Percentiles rank a stretch among this genome's conserved stretches.
These are phyloP conservation scores for Orestias chungarensis DNA, from an alignment of 2,797 vertebrate species.

Conservation along the genomic window DNA sequence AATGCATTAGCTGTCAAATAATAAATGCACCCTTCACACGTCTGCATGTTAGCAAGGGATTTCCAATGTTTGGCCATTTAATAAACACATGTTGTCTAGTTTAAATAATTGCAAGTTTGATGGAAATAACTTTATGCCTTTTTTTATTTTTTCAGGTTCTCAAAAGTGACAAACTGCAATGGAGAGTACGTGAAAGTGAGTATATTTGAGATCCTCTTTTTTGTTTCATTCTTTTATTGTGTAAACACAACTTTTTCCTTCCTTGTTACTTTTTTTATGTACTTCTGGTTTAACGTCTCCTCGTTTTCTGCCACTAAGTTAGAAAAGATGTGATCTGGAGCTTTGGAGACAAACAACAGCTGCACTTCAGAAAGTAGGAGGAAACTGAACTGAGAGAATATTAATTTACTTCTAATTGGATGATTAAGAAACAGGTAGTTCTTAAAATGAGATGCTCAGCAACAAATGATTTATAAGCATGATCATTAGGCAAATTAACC, in stretches of 20 bases:
- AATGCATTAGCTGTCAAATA: neutral
- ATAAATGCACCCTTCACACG: neutral
- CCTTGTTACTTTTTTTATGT: neutral
- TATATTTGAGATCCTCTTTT: neutral
- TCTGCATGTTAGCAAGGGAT: neutral
- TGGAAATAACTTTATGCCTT: neutral
- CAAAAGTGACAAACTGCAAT: constrained; percentile 41
- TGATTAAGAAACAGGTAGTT: neutral
- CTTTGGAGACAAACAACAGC: neutral
- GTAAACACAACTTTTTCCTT: neutral
- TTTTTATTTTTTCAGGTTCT: constrained; percentile 48
- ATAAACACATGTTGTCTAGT: neutral
- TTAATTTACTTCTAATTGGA: constrained; percentile 49
- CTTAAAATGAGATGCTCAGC: no score
- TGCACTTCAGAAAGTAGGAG: constrained; percentile 9
- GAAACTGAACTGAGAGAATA: constrained; percentile 38
- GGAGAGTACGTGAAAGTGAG: constrained; percentile 78
- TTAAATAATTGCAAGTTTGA: neutral
- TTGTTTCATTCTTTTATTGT: neutral
- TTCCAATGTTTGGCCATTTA: neutral
- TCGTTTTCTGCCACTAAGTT: neutral
- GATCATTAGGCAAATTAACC: no score
- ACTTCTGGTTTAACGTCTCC: constrained; percentile 6
- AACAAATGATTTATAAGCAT: no score
- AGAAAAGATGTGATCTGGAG: neutral